Conservation (phyloP, 2,888 invertebrate species). For the Diarsia mendica region DNA sequence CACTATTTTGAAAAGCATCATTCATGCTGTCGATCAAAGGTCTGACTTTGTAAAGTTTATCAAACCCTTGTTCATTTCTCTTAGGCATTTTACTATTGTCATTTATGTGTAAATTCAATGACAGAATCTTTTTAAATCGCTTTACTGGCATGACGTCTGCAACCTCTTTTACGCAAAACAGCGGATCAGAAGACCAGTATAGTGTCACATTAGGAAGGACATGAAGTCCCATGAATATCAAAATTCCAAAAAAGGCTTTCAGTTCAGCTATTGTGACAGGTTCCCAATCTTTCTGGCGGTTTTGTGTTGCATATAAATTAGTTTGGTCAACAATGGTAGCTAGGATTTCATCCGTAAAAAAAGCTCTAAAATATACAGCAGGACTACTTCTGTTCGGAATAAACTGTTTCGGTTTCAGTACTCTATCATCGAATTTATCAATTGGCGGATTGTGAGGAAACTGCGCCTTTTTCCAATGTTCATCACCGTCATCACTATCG, state of each 20-base stretch:
- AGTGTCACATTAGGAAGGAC: slow-evolving; percentile 27
- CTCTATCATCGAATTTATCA: slow-evolving; percentile 38
- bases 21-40: slow-evolving; percentile 32
- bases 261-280: slow-evolving; percentile 27
- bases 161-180: slow-evolving; percentile 30
- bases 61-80: slow-evolving; percentile 36
- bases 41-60: slow-evolving; percentile 36
- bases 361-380: slow-evolving; percentile 35
- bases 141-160: slow-evolving; percentile 21
- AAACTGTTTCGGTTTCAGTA: slow-evolving; percentile 40
- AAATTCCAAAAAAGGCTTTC: slow-evolving; percentile 33
- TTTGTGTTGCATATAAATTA: slow-evolving; percentile 36
- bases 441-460: slow-evolving; percentile 24
- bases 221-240: slow-evolving; percentile 36
- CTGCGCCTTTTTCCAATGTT: slow-evolving; percentile 26
- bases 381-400: slow-evolving; percentile 38
- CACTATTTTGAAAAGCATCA: slow-evolving; percentile 29
- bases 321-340: slow-evolving; percentile 21
- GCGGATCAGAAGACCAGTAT: slow-evolving; percentile 31
- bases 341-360: slow-evolving; percentile 22
- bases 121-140: slow-evolving; percentile 30
- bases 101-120: slow-evolving; percentile 46
- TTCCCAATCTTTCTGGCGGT: slow-evolving; percentile 37
- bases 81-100: slow-evolving; percentile 48
- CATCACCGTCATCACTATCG: slow-evolving; percentile 10